A percentile compares a stretch with the other conserved stretches of the same genome.
These are phyloP conservation scores for Scolanthus callimorphus DNA, from an alignment of 92 coral and sea anemone genomes.

Conservation along the genomic window DNA sequence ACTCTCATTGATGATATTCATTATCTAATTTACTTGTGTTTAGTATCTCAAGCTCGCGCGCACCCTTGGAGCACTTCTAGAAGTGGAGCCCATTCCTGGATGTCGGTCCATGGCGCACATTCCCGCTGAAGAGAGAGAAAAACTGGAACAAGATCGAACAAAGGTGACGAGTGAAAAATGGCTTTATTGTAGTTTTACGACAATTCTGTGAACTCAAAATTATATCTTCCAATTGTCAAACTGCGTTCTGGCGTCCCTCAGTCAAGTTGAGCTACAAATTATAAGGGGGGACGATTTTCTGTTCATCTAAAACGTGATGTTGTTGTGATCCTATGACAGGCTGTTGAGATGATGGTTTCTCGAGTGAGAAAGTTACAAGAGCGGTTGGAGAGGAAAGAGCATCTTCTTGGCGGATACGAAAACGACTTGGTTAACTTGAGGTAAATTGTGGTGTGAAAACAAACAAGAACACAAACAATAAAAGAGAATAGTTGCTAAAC, in stretches of 20 bases:
- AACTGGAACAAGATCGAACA: slow-evolving; percentile 68
- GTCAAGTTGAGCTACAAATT: too few species aligned
- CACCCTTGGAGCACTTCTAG: slow-evolving; percentile 63
- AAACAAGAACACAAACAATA: too few species aligned
- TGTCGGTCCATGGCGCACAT: slow-evolving; percentile 85
- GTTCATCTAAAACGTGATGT: too few species aligned
- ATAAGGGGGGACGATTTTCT: too few species aligned
- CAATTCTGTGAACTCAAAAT: too few species aligned
- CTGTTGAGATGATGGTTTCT: slow-evolving; percentile 55
- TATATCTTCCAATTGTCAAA: too few species aligned
- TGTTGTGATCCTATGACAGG: too few species aligned
- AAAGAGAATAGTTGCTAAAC: too few species aligned
- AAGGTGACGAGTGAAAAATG: slow-evolving; percentile 42
- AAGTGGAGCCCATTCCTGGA: slow-evolving; percentile 74
- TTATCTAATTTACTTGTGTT: too few species aligned
- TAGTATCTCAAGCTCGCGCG: slow-evolving; percentile 81
- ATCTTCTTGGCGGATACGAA: slow-evolving; percentile 71
- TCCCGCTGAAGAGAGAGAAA: slow-evolving; percentile 81
- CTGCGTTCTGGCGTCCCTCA: too few species aligned
- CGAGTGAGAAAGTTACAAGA: slow-evolving; percentile 59
- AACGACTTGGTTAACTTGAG: slow-evolving; percentile 66
- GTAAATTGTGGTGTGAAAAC: slow-evolving; percentile 9
- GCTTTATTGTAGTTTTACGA: too few species aligned
- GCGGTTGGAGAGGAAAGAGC: slow-evolving; percentile 62
- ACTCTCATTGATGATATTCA: too few species aligned